Evolutionary conservation across 1,140 invertebrate genomes (phyloP), one percentile per base, ranked within the genome.

Genomic region (Propsilocerus akamusi): DNA sequence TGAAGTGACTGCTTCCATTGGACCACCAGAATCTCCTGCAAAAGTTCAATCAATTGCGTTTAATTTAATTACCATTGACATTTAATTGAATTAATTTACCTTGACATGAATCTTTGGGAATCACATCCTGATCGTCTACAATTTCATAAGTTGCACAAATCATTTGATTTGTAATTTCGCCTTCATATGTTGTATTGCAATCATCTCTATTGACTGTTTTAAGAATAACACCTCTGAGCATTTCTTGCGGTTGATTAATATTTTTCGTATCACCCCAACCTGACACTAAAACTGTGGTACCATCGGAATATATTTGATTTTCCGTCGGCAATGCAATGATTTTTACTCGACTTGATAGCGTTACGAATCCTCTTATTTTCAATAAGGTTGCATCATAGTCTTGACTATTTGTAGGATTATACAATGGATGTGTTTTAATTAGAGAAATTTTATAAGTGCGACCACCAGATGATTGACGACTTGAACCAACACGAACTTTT

Each of bases 41-140:
- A n/a, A n/a, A n/a, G n/a, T n/a, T n/a, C n/a, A n/a, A n/a, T n/a
- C n/a, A n/a, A n/a, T n/a, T n/a, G n/a, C n/a, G n/a, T n/a, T n/a
- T n/a, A n/a, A n/a, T n/a, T n/a, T n/a, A n/a, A n/a, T n/a, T n/a
- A n/a, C n/a, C n/a, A n/a, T n/a, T n/a, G n/a, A n/a, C n/a, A n/a
- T n/a, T n/a, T n/a, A n/a, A n/a, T n/a, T n/a, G n/a, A n/a, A n/a
- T n/a, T 0, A 66, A 69, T 47, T 72, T 69, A 4, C 69, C 80
- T 61, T 78, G 76, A 53, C 82, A 85, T 3, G 81, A 75, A 57
- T 84, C 81, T 57, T 72, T 77, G 14, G n/a, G n/a, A n/a, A n/a
- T 74, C 74, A 3, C 80, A 80, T 49, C 76, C 68, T 0, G 64
- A 56, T 49, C 72, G 75, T 4, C 80, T 80, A 26, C n/a, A n/a